Percentiles rank a stretch among this genome's conserved stretches.
Evolutionary conservation across 2,113 vertebrate species (phyloP).

Genomic region (Falco punctatus): DNA sequence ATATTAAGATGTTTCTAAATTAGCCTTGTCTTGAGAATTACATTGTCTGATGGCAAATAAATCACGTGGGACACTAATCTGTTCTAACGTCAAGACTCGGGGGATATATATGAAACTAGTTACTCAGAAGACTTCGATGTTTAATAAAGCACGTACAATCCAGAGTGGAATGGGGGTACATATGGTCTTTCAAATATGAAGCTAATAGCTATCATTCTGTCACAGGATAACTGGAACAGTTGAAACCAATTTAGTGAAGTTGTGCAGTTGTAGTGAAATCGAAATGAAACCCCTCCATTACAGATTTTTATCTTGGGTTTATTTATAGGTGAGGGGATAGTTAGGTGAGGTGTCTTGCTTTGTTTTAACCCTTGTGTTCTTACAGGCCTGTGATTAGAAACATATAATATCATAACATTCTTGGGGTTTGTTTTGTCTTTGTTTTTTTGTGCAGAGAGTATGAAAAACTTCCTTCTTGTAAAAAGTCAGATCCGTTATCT

Average conservation of each 20-base stretch:
- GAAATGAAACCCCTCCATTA: background rate
- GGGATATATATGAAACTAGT: background rate
- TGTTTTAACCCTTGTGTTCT: background rate
- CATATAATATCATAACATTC: background rate
- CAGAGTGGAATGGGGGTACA: background rate
- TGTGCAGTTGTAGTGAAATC: background rate
- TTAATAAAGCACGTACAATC: background rate
- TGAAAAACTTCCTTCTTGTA: constrained; percentile 74
- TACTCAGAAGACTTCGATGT: background rate
- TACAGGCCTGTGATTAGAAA: background rate
- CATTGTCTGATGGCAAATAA: background rate
- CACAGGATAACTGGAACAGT: background rate
- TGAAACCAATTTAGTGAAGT: background rate
- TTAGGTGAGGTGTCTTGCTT: background rate
- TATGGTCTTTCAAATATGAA: background rate
- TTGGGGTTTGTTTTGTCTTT: background rate
- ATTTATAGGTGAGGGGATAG: background rate
- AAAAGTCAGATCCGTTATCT: constrained; percentile 81
- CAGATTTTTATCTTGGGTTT: background rate
- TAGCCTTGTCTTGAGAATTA: background rate
- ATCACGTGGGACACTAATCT: background rate
- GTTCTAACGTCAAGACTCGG: background rate
- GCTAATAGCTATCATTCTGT: background rate
- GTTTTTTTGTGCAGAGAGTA: constrained; percentile 75
- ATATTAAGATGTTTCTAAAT: background rate